Conservation (phyloP, 2,113 vertebrate genomes). For the Hippocampus abdominalis region DNA sequence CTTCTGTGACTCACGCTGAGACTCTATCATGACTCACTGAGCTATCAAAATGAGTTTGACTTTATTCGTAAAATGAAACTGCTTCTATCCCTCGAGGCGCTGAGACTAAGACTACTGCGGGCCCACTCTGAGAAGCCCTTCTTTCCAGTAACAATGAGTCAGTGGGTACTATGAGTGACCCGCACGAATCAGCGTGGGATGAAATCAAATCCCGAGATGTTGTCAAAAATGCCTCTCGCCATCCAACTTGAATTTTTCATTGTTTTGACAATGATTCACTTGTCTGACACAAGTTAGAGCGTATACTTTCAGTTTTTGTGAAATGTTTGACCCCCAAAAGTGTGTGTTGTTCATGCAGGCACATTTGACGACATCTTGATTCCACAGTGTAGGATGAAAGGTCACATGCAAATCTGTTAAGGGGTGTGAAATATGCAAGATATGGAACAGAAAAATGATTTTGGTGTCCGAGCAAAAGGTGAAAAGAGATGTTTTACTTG, state of each 20-base stretch:
- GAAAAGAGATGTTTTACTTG: neutral
- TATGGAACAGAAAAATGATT: slow-evolving; percentile 2
- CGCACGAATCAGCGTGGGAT: slow-evolving; percentile 23
- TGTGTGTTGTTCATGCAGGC: slow-evolving; percentile 26
- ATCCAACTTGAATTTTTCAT: slow-evolving; percentile 10
- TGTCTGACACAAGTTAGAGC: slow-evolving; percentile 10
- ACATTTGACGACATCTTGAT: neutral
- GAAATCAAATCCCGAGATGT: slow-evolving; percentile 24
- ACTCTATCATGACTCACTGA: slow-evolving; percentile 4
- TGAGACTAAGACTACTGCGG: neutral
- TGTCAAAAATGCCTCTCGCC: slow-evolving; percentile 11
- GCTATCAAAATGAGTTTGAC: slow-evolving; percentile 5
- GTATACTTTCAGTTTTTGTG: slow-evolving; percentile 13
- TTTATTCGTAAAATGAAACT: neutral
- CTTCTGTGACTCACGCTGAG: neutral
- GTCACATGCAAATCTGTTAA: slow-evolving; percentile 7
- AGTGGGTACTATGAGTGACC: slow-evolving; percentile 26
- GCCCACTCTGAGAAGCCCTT: slow-evolving; percentile 2
- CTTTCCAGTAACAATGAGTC: slow-evolving; percentile 41
- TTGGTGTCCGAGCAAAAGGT: neutral
- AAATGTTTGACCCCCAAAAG: slow-evolving; percentile 5
- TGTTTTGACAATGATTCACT: slow-evolving; percentile 53
- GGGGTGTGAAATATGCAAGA: slow-evolving; percentile 8
- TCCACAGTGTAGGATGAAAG: neutral
- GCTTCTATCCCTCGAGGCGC: slow-evolving; percentile 2